These are phyloP conservation scores for Stenopsyche tienmushanensis DNA, from an alignment of 1,140 invertebrate genomes.

Conservation along the genomic window DNA sequence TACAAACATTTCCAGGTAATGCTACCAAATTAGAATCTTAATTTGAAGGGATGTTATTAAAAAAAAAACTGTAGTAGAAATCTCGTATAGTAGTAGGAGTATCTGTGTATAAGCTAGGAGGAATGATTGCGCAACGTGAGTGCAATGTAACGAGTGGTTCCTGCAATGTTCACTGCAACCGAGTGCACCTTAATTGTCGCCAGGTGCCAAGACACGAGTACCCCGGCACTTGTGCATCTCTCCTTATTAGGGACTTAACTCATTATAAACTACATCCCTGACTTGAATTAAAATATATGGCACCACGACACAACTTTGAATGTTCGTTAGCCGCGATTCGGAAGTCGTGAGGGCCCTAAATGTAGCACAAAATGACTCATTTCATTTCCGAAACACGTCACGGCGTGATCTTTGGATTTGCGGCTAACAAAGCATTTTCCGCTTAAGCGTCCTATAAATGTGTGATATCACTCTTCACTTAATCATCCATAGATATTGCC, in stretches of 20 bases:
- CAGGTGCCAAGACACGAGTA: conserved; percentile 31
- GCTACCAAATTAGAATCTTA: too few relatives aligned
- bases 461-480: too few relatives aligned
- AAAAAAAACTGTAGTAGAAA: too few relatives aligned
- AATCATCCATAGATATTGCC: too few relatives aligned
- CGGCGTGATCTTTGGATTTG: background rate
- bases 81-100: too few relatives aligned
- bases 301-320: background rate
- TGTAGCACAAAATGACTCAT: background rate
- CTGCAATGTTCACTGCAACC: conserved; percentile 1
- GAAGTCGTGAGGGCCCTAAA: too few relatives aligned
- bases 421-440: background rate
- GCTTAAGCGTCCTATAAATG: background rate
- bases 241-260: conserved; percentile 25
- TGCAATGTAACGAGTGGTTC: conserved; percentile 18
- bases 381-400: background rate
- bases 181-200: conserved; percentile 29
- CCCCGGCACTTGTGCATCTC: conserved; percentile 4
- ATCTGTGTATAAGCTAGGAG: too few relatives aligned
- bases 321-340: background rate
- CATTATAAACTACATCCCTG: conserved; percentile 16
- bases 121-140: conserved; percentile 16
- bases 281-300: conserved; percentile 15
- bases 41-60: too few relatives aligned
- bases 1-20: too few relatives aligned